Evolutionary conservation across 2,797 vertebrate species (phyloP), one percentile per base, ranked within the genome.

Genomic region (Microctenopoma steveboyesi): DNA sequence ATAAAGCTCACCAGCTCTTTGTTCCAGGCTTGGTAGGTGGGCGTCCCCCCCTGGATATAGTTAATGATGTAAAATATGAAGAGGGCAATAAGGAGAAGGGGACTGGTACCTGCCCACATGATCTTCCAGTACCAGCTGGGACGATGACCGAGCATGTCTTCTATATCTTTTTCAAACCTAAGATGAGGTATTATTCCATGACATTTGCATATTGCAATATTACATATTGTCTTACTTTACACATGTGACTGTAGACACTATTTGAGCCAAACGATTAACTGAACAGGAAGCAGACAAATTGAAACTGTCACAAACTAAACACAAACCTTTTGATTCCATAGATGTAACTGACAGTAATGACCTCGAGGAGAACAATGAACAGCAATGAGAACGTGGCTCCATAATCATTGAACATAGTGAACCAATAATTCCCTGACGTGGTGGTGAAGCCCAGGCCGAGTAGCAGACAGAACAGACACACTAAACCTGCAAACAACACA

Each of bases 321-420:
- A 81, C 66, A 58, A 73, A 98, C 97, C 96, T 96, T 78, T 72
- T 93, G 40, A 98, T 81, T 37, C 97, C 97, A 0, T 97, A 97
- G 76, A 97, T 76, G 35, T 97, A 98, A 45, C 95, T 96, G 79
- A 99, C 92, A 0, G 92, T 88, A 0, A 96, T 33, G 18, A 94
- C 90, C 86, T 99, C 97, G 3, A 95, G 88, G 77, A 98, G 92
- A n/a, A 97, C 97, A 0, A 99, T 94, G 72, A 98, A 93, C 77
- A 99, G 93, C 82, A 98, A 89, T 0, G 97, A 95, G 62, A 98
- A 94, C 0, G 94, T 96, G 71, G 96, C 95, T 0, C 93, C 94
- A 0, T 97, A 99, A 78, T 99, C 96, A 0, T 99, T 99, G 89
- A 99, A 98, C 43, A 99, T 95, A 79, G 94, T 93, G 60, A 98